phyloP scores from a whole-genome alignment of 2,113 vertebrate genomes.

The Lagopus leucura region DNA sequence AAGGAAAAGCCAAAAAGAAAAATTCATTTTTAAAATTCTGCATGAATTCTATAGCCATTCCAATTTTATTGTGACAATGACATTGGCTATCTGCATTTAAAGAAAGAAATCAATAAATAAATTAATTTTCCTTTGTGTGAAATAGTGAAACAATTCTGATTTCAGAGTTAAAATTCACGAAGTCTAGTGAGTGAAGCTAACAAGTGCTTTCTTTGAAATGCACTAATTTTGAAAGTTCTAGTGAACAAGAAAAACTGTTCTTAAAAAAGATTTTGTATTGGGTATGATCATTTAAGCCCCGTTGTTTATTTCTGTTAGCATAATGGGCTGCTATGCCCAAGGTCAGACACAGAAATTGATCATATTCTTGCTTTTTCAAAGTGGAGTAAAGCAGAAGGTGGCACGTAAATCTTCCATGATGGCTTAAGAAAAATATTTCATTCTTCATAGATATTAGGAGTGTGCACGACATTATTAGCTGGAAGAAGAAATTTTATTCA shows the following conservation, averaged over 20 bases:
- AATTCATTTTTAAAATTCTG: neutral
- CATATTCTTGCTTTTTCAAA: neutral
- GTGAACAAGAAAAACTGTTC: neutral
- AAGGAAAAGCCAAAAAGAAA: neutral
- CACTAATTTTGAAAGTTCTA: neutral
- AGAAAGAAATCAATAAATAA: neutral
- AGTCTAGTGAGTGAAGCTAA: neutral
- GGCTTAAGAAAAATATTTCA: neutral
- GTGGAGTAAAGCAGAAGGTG: neutral
- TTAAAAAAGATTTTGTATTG: neutral
- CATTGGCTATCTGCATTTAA: neutral
- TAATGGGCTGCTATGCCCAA: neutral
- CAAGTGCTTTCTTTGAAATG: neutral
- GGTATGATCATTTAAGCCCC: neutral
- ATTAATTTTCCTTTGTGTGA: neutral
- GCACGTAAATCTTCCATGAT: neutral
- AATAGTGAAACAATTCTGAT: neutral
- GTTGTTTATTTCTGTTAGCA: neutral
- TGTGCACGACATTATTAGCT: neutral
- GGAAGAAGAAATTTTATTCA: neutral
- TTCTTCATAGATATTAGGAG: neutral
- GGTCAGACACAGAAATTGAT: neutral
- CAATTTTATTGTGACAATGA: neutral
- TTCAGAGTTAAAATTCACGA: neutral
- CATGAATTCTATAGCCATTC: neutral